Evolutionary conservation across 2,797 vertebrate genomes (phyloP), one percentile per base, ranked within the genome.

Genomic region (Pelobates cultripes): DNA sequence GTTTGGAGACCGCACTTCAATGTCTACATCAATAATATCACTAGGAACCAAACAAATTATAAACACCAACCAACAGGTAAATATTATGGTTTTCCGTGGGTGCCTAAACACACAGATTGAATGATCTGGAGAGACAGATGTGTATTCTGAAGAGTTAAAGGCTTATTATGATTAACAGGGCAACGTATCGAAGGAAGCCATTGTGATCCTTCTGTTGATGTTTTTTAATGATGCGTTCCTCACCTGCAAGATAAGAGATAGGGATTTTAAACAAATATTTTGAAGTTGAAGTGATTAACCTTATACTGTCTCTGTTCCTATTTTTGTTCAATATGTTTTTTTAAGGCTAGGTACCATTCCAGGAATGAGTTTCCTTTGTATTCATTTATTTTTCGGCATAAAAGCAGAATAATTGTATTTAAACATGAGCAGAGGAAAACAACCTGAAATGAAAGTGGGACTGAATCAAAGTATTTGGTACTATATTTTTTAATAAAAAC

Each of bases 211-310:
- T 12, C 0, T 86, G 80, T 87, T 3, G 85, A 85, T 86, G 87
- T 87, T 89, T 89, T 51, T 89, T 87, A 88, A 86, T 91, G 88
- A 90, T 84, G 86, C 85, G 88, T 55, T 86, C 86, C 88, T 85
- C 84, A 84, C 87, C 74, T 69, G 85, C 84, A 86, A 81, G 89
- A 88, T 89, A 90, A 89, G 87, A 84, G 85, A 88, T 28, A 87
- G 83, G 85, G 86, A 87, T 87, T 63, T 77, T 88, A 86, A 89
- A 76, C 85, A 91, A 92, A 91, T 89, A 89, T 91, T 90, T 89
- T 90, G 86, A 88, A 85, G 85, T 81, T 77, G 85, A 86, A 88
- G 83, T 78, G 81, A 88, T 86, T 88, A 84, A 78, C 81, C 87
- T 82, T 43, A 86, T 88, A 85, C 61, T 53, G 64, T 12, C 72